Base-by-base conservation (phyloP, 2,888 invertebrate genomes). In the Lasioglossum oenotherae region DNA sequence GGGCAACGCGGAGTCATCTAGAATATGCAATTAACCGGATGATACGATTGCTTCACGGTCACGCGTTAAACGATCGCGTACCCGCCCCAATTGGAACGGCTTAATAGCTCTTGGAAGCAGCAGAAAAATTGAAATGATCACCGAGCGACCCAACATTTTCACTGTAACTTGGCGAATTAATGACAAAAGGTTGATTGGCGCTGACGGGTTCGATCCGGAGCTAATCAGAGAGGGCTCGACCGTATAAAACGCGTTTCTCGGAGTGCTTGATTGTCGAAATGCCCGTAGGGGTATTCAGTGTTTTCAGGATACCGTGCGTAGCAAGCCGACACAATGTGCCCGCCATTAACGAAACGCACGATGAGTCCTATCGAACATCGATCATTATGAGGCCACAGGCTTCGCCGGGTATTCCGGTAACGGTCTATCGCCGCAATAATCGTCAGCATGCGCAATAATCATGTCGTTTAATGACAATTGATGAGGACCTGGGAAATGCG, bases 381-480 rank as follows among this genome's bases (percentile, higher is more conserved):
- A 93, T 93, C 93, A 92, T 93, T 92, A 91, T 81, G 88, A 89
- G 86, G 82, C 82, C n/a, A 91, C 74, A 77, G 76, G 84, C 74
- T 80, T 86, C 82, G 80, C 67, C 75, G 92, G 90, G 87, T 91
- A 91, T 93, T 90, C 90, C 92, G 88, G 89, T 93, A 93, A 93
- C 93, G 93, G 92, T 90, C 91, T 90, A 92, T 92, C 88, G 91
- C 84, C 89, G 91, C 92, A 93, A 93, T 94, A 93, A 94, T 93
- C 93, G 91, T 92, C 92, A 91, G 88, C 91, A 90, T 83, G 90
- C 87, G 89, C 93, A 93, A 94, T 94, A 94, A 94, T 94, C 93
- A 93, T 93, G 93, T 88, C 92, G 92, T 92, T 93, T 94, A 94
- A 94, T 94, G 94, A 94, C 94, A 93, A 94, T 94, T 94, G 94